These are phyloP conservation scores for Ormyrus thymus DNA, from an alignment of 2,888 invertebrate species.

Conservation along the genomic window DNA sequence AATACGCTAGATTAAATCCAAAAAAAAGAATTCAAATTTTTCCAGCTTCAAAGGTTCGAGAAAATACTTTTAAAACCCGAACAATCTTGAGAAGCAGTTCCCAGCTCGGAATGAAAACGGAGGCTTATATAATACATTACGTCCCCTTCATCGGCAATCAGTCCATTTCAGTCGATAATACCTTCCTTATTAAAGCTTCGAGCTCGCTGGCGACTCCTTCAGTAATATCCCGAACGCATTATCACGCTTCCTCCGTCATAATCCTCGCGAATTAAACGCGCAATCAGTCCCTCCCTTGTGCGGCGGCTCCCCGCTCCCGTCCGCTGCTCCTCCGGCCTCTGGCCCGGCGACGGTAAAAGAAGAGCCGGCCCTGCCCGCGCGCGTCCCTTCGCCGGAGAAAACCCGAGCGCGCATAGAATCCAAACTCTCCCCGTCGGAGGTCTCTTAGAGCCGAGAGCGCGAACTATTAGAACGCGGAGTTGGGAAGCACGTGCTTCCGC, in stretches of 20 bases:
- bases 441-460: background rate
- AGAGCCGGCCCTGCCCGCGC: too few species aligned
- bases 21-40: too few species aligned
- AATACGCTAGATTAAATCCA: too few species aligned
- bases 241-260: background rate
- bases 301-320: background rate
- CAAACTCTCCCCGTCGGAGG: background rate
- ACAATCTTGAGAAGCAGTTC: too few species aligned
- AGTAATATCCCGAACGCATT: slow-evolving; percentile 21
- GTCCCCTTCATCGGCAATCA: background rate
- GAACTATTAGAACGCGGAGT: slow-evolving; percentile 23
- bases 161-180: background rate
- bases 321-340: background rate
- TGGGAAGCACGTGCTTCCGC: slow-evolving; percentile 41
- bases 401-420: background rate
- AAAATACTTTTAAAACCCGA: too few species aligned
- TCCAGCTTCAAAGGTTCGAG: too few species aligned
- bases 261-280: slow-evolving; percentile 17
- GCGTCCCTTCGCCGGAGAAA: too few species aligned
- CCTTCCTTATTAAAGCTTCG: background rate
- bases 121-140: background rate
- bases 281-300: slow-evolving; percentile 20
- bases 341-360: background rate
- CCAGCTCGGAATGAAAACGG: too few species aligned
- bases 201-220: background rate